Evolutionary conservation across 2,888 invertebrate species (phyloP).

Genomic region (Ophraella communa): DNA sequence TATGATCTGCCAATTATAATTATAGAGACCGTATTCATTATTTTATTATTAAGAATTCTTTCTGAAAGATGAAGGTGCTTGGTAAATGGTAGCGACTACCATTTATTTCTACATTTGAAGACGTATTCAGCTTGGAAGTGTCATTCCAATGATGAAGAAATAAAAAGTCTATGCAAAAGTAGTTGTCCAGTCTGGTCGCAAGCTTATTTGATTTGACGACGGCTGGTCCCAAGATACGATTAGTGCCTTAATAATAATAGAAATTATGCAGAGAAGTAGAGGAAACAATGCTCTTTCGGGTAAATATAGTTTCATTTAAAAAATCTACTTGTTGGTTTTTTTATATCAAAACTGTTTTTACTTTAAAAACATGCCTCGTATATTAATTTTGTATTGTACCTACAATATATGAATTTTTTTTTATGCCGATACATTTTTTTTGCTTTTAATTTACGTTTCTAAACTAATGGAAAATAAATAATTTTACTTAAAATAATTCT

Average conservation of each 20-base stretch:
- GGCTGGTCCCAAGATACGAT: slow-evolving; percentile 5
- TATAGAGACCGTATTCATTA: too few relatives aligned
- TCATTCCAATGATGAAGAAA: neutral
- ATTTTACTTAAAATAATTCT: neutral
- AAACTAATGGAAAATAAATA: too few relatives aligned
- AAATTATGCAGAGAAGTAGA: neutral
- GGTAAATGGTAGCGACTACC: slow-evolving; percentile 40
- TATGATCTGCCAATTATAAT: too few relatives aligned
- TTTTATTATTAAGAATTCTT: too few relatives aligned
- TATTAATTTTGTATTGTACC: too few relatives aligned
- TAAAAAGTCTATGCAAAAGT: too few relatives aligned
- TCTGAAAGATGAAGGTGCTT: too few relatives aligned
- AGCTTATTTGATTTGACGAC: slow-evolving; percentile 13
- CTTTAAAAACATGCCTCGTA: neutral
- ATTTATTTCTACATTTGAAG: slow-evolving; percentile 46
- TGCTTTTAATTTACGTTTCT: too few relatives aligned
- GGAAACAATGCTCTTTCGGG: neutral
- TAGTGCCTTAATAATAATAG: slow-evolving; percentile 26
- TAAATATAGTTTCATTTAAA: neutral
- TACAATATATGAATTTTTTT: too few relatives aligned
- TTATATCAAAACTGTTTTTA: too few relatives aligned
- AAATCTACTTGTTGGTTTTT: neutral
- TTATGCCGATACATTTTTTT: too few relatives aligned
- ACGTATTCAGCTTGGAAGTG: too few relatives aligned
- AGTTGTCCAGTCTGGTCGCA: neutral